Evolutionary conservation across 2,888 invertebrate species (phyloP), one percentile per base, ranked within the genome.

Genomic region (Protophormia terraenovae): DNA sequence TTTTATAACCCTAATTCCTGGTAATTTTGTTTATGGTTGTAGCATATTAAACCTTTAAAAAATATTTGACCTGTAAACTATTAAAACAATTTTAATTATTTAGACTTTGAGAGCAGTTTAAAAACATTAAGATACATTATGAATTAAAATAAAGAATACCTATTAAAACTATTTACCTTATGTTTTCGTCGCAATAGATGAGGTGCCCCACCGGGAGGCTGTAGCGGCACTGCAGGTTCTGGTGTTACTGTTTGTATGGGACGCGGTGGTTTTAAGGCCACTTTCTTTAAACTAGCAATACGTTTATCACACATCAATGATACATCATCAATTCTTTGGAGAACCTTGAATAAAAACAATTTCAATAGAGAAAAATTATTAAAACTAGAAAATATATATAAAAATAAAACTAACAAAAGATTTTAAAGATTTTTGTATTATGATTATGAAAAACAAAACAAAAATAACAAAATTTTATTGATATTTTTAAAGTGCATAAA

Each of bases 321-420:
- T 1, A 99, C 97, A 93, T 99, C 98, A 91, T 98, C 98, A 88
- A 98, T 97, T 88, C 98, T 94, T 94, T 98, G 97, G 62, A 98
- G 94, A 86, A 98, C 97, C 97, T 98, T 62, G n/a, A n/a, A n/a
- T n/a, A n/a, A 38, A 86, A 87, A 77, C 41, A 75, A 35, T 45
- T 45, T 41, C 29, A 58, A 55, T n/a, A 24, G 58, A 53, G 22
- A 73, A 32, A 47, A 12, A 27, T n/a, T 35, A 27, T 24, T 45
- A 55, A 50, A 55, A 32, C 27, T 12, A 19, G n/a, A 22, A 35
- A 60, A 22, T 38, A n/a, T n/a, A n/a, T n/a, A n/a, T n/a, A n/a
- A n/a, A n/a, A 12, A 58, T 8, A 50, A 50, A 24, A 50, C 1
- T 50, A 45, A 19, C 12, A 53, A 45, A 41, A 12, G 4, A 14